A percentile compares a stretch with the other conserved stretches of the same genome.
Conservation (phyloP, 2,113 vertebrate species). For the Lynx canadensis region DNA sequence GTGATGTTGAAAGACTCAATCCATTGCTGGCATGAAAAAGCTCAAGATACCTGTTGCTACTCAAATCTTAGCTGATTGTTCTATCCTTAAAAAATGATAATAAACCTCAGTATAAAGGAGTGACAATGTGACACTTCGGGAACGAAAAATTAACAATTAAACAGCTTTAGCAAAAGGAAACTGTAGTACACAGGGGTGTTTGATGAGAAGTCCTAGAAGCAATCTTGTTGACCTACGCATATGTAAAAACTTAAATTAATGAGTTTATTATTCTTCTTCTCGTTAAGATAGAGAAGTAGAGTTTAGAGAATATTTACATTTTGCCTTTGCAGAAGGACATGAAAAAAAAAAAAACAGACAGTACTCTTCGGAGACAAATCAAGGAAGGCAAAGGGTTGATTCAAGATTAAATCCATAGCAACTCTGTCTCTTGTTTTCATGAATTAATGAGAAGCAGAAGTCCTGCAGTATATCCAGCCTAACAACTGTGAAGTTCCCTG, state of each 20-base stretch:
- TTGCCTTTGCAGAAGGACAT: background rate
- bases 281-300: slow-evolving; percentile 4
- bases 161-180: slow-evolving; percentile 18
- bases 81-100: background rate
- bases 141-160: slow-evolving; percentile 42
- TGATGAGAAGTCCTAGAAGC: slow-evolving; percentile 13
- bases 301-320: slow-evolving; percentile 22
- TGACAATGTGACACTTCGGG: background rate
- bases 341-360: background rate
- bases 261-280: slow-evolving; percentile 53
- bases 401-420: slow-evolving; percentile 1
- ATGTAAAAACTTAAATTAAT: slow-evolving; percentile 60
- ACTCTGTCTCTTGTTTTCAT: background rate
- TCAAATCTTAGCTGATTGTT: slow-evolving; percentile 23
- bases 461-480: background rate
- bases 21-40: background rate
- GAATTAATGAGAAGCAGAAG: slow-evolving; percentile 20
- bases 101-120: background rate
- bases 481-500: background rate
- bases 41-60: background rate
- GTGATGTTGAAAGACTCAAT: background rate
- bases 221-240: slow-evolving; percentile 28
- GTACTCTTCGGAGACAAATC: background rate
- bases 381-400: background rate
- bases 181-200: background rate